Evolutionary conservation across 2,888 invertebrate species (phyloP), one percentile per base, ranked within the genome.

Genomic region (Mechanitis messenoides): DNA sequence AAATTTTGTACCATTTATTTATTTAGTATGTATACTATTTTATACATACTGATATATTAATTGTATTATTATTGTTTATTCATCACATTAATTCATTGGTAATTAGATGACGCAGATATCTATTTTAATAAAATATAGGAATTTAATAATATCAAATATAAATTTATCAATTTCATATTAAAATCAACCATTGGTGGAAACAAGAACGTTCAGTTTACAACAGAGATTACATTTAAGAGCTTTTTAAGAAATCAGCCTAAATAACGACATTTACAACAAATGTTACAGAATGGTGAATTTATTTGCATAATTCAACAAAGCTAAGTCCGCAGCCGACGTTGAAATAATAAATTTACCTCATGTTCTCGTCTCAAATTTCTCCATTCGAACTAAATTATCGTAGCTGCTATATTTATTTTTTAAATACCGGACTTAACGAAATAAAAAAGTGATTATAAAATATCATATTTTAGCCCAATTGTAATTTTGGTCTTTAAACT

Each of bases 261-360:
- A 87, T 87, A 87, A 87, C 86, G 87, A 86, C 87, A 86, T 88
- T 87, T 78, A 81, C 81, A 85, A 87, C 89, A 89, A 89, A 87
- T 89, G 89, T 89, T 88, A 87, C 89, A 86, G 83, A 87, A 86
- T 87, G 86, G 86, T 85, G 87, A 88, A 88, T 88, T 87, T 87
- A 89, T 89, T 89, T 89, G 87, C 87, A 88, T 89, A 89, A 87
- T 85, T 89, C 87, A 82, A 20, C 83, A 84, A 87, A 85, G 83
- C 86, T 83, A 20, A 20, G 87, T 86, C 87, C 86, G 86, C 81
- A 75, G 79, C 78, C 79, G 79, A 78, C 80, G 80, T 79, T 82
- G 73, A 86, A 87, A 87, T 87, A 88, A 88, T 88, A 87, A 88
- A 89, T 88, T 85, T 84, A 81, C 85, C 82, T 83, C 81, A 87